Evolutionary conservation across 2,888 invertebrate species (phyloP), one percentile per base, ranked within the genome.

Genomic region (Heliconius ethilla): DNA sequence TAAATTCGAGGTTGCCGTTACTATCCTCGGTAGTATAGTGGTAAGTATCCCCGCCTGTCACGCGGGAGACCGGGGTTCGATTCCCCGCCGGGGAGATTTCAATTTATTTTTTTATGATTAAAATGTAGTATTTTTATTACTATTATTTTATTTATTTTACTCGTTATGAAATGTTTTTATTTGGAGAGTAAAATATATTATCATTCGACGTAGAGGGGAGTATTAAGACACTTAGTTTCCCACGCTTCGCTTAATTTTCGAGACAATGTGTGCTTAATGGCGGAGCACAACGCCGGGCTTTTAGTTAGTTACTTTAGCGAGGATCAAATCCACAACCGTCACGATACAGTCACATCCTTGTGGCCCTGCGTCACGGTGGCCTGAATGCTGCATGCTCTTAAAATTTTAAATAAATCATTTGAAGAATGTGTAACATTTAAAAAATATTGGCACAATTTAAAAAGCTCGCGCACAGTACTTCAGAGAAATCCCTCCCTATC

Each of bases 21-120:
- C 29, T 5, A 5, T 29, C 93, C 91, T 93, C 94, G 94, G 94
- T 94, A 94, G 94, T 94, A 94, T 94, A 95, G 94, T 94, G 94
- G 94, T 94, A 81, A 94, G 94, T 94, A 94, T 94, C 94, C 94
- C 94, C 94, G 94, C 94, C 94, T 95, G 94, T 94, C 94, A 94
- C 94, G 94, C 94, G 94, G 94, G 94, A 95, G 95, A 94, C 94
- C 94, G 93, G 94, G 94, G 94, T 95, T 95, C 94, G 94, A 94
- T 94, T 94, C 94, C 94, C 94, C 93, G 94, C 93, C 93, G 94
- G 91, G 82, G 84, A 85, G 84, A 62, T 1, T 4, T 2, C 9
- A 15, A 63, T 75, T 77, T 70, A 55, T 7, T 18, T 33, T n/a
- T 70, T 29, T 27, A n/a, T 55, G 29, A 40, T 40, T 25, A 6